Evolutionary conservation across 2,797 vertebrate species (phyloP).

Genomic region (Helostoma temminkii): DNA sequence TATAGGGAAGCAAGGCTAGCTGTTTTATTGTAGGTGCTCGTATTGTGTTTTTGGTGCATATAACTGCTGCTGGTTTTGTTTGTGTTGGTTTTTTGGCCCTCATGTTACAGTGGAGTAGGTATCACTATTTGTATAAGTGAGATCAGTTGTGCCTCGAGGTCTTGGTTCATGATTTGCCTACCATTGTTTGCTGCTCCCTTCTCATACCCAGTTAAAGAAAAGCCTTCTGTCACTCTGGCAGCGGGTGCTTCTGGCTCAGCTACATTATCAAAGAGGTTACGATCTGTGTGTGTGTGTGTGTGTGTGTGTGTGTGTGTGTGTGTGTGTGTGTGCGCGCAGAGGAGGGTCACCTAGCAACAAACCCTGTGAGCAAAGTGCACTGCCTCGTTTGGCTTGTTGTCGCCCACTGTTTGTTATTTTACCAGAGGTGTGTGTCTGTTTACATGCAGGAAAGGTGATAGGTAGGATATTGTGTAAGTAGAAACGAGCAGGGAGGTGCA

Average conservation of each 20-base stretch:
- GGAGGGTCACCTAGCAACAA: slow-evolving; percentile 75
- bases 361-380: slow-evolving; percentile 30
- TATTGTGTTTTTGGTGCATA: background rate
- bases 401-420: slow-evolving; percentile 58
- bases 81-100: slow-evolving; percentile 13
- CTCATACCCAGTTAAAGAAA: slow-evolving; percentile 50
- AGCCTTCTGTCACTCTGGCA: slow-evolving; percentile 66
- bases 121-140: slow-evolving; percentile 16
- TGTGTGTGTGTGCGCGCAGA: background rate
- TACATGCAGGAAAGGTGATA: slow-evolving; percentile 69
- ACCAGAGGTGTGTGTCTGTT: slow-evolving; percentile 69
- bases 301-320: background rate
- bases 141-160: slow-evolving; percentile 20
- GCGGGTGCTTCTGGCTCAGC: slow-evolving; percentile 67
- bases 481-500: slow-evolving; percentile 40
- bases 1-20: too few species aligned
- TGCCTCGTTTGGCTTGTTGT: slow-evolving; percentile 40
- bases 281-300: background rate
- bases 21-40: background rate
- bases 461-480: slow-evolving; percentile 62
- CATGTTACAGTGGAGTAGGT: slow-evolving; percentile 14
- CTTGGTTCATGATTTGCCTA: slow-evolving; percentile 32
- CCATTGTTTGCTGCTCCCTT: slow-evolving; percentile 49
- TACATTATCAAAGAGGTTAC: slow-evolving; percentile 58
- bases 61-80: slow-evolving; percentile 2